Evolutionary conservation across 1,140 invertebrate genomes (phyloP), one percentile per base, ranked within the genome.

Genomic region (Neodiprion fabricii): DNA sequence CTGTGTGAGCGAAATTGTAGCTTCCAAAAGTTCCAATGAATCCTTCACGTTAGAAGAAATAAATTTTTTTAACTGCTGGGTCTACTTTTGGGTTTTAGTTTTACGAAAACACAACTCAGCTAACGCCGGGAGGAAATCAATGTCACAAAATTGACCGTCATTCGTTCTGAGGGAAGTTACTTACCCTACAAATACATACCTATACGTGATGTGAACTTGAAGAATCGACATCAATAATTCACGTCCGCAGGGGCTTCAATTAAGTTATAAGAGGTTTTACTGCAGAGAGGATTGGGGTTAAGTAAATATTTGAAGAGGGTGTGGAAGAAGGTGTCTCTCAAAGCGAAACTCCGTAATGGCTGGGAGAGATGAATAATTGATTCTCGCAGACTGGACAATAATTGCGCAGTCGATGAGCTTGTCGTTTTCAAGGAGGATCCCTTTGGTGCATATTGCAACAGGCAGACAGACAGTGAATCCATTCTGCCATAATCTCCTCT

Each of bases 321-420:
- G 53, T 61, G 53, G 53, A 61, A 17, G 11, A 14, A 61, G 53
- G 53, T 61, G 53, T 61, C 53, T 61, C n/a, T 17, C 53, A 61
- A 17, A 8, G 53, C 53, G n/a, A 40, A 40, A 12, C 53, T 61
- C n/a, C 53, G 53, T 61, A 61, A 61, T 61, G 53, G 53, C 11
- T 40, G 28, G 2, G 28, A 40, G 11, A 61, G n/a, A 61, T 61
- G 53, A 61, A 61, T 61, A 12, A 61, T 61, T 61, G 53, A 61
- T 61, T 61, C 53, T 61, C n/a, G 53, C 11, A 61, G 53, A 61
- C 53, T 8, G n/a, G 53, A 61, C 53, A 61, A 61, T 61, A 61
- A 61, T 61, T 61, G 53, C 53, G 53, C 53, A 61, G 53, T 61
- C 53, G 53, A 61, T 61, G 53, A 61, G 53, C n/a, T 61, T 61